Percentiles rank a stretch among this genome's conserved stretches.
Conservation (phyloP, 1,140 invertebrate genomes). For the Magallana angulata region DNA sequence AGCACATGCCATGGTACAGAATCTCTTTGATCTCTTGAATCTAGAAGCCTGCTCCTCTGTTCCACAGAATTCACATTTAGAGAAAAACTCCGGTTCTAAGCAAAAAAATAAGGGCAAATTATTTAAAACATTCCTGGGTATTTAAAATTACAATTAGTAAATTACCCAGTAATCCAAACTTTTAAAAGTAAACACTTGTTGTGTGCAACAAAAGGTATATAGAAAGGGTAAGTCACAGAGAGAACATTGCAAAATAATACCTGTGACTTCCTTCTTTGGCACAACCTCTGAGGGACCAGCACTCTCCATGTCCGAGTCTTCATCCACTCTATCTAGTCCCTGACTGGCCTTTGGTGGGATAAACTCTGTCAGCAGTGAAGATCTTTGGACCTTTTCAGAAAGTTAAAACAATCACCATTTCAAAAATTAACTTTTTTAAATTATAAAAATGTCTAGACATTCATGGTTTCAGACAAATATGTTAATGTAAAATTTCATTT, state of each 20-base stretch:
- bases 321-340: slow-evolving; percentile 45
- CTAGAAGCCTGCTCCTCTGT: slow-evolving; percentile 86
- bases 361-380: slow-evolving; percentile 76
- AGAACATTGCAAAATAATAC: neutral
- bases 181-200: neutral
- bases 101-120: neutral
- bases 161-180: neutral
- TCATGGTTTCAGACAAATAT: no score
- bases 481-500: no score
- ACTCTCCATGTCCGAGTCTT: slow-evolving; percentile 46
- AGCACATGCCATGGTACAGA: slow-evolving; percentile 88
- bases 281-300: slow-evolving; percentile 38
- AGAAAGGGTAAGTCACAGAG: neutral
- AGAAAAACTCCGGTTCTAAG: slow-evolving; percentile 43
- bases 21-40: slow-evolving; percentile 88
- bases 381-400: slow-evolving; percentile 73
- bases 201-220: neutral
- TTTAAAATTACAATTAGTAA: neutral
- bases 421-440: no score
- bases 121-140: neutral
- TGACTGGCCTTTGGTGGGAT: slow-evolving; percentile 74
- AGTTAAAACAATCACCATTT: no score
- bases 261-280: slow-evolving; percentile 22
- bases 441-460: no score
- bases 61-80: slow-evolving; percentile 87